A percentile compares a stretch with the other conserved stretches of the same genome.
These are phyloP conservation scores for Bombus affinis DNA, from an alignment of 1,140 invertebrate genomes.

Conservation along the genomic window DNA sequence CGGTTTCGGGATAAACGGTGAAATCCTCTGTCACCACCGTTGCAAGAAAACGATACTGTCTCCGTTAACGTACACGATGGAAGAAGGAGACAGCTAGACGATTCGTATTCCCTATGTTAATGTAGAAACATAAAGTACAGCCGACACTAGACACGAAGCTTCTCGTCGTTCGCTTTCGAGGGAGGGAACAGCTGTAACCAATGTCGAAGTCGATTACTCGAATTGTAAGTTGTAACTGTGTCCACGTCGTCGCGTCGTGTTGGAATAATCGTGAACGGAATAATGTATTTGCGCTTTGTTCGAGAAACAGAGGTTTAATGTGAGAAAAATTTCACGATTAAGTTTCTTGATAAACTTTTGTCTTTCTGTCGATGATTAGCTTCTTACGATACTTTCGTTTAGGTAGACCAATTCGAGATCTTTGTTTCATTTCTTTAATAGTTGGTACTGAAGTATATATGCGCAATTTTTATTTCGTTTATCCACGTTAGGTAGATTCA, in stretches of 20 bases:
- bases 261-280: background rate
- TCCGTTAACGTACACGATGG: slow-evolving; percentile 40
- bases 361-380: too few species aligned
- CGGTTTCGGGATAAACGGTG: slow-evolving; percentile 40
- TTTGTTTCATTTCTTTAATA: too few species aligned
- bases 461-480: too few species aligned
- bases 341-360: too few species aligned
- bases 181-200: slow-evolving; percentile 73
- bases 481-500: too few species aligned
- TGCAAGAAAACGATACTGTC: slow-evolving; percentile 55
- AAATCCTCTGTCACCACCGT: slow-evolving; percentile 68
- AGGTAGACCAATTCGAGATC: too few species aligned
- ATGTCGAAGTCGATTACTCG: slow-evolving; percentile 61
- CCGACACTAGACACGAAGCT: slow-evolving; percentile 55
- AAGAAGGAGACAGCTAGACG: slow-evolving; percentile 6
- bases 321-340: too few species aligned
- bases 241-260: background rate
- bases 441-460: too few species aligned
- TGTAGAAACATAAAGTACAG: slow-evolving; percentile 73
- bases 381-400: too few species aligned
- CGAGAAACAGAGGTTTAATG: too few species aligned
- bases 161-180: slow-evolving; percentile 56
- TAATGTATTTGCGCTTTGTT: background rate
- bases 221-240: slow-evolving; percentile 16
- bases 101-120: slow-evolving; percentile 77